Conservation (phyloP, 2,888 invertebrate species). For the Phragmatobia fuliginosa region DNA sequence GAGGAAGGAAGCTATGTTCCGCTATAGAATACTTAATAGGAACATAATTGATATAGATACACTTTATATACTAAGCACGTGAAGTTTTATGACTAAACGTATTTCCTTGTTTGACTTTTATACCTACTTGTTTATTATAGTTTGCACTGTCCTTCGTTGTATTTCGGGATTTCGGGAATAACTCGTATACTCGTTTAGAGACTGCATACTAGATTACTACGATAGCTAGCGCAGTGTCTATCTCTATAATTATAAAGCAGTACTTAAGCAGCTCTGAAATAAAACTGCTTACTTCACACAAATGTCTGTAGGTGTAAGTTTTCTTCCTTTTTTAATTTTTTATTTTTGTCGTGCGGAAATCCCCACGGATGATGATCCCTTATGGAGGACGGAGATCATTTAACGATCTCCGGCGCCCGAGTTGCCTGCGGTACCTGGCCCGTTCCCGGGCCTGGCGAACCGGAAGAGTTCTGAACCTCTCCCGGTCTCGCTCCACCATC, state of each 20-base stretch:
- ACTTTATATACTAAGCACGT: constrained; percentile 40
- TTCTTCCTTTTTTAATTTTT: too few species aligned
- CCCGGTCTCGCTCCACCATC: too few species aligned
- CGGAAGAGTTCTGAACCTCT: too few species aligned
- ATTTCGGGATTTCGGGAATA: too few species aligned
- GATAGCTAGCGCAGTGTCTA: too few species aligned
- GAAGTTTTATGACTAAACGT: constrained; percentile 15
- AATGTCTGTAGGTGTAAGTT: too few species aligned
- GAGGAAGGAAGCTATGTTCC: constrained; percentile 58
- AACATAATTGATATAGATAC: constrained; percentile 39
- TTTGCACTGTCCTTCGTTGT: not conserved
- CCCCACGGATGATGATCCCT: too few species aligned
- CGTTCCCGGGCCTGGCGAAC: too few species aligned
- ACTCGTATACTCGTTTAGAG: not conserved
- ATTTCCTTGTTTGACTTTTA: constrained; percentile 13
- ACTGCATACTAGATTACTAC: not conserved
- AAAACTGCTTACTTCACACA: not conserved
- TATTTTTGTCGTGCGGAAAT: too few species aligned
- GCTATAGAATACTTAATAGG: constrained; percentile 54
- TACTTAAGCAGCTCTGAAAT: not conserved
- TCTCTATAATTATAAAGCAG: not conserved
- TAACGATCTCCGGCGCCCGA: too few species aligned
- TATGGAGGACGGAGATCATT: too few species aligned
- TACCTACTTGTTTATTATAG: not conserved
- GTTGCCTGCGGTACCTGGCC: too few species aligned